These are phyloP conservation scores for Sphenodon punctatus DNA, from an alignment of 2,797 vertebrate species.

Conservation along the genomic window DNA sequence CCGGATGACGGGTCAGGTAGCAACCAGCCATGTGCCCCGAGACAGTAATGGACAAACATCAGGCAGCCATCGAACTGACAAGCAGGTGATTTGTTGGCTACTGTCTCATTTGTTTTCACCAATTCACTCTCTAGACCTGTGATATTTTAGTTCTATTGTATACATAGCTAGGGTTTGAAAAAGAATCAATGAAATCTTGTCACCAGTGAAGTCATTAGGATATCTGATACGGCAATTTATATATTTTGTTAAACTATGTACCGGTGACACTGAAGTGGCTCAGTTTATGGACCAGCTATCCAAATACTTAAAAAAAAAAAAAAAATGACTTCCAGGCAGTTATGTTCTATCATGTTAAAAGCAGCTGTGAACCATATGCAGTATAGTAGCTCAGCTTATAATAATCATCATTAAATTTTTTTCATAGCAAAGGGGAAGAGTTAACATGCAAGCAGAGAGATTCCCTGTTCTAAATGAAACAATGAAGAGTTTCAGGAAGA, in stretches of 20 bases:
- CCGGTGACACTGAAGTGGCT: slow-evolving; percentile 49
- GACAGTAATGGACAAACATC: no score
- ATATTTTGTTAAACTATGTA: no score
- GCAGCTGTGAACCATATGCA: slow-evolving; percentile 70
- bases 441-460: slow-evolving; percentile 37
- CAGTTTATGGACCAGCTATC: slow-evolving; percentile 59
- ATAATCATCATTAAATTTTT: slow-evolving; percentile 59
- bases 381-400: slow-evolving; percentile 63
- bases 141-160: neutral
- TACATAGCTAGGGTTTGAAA: neutral
- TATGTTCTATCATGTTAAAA: slow-evolving; percentile 58
- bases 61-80: no score
- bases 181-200: no score
- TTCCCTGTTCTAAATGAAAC: slow-evolving; percentile 46
- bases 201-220: no score
- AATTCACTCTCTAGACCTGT: slow-evolving; percentile 17
- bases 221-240: no score
- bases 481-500: slow-evolving; percentile 41
- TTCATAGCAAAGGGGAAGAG: slow-evolving; percentile 24
- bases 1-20: no score
- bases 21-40: no score
- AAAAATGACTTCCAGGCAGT: slow-evolving; percentile 67
- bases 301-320: slow-evolving; percentile 40
- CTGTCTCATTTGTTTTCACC: no score
- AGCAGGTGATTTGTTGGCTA: no score